phyloP scores from a whole-genome alignment of 2,113 vertebrate species.

The Aspidoscelis tigris region DNA sequence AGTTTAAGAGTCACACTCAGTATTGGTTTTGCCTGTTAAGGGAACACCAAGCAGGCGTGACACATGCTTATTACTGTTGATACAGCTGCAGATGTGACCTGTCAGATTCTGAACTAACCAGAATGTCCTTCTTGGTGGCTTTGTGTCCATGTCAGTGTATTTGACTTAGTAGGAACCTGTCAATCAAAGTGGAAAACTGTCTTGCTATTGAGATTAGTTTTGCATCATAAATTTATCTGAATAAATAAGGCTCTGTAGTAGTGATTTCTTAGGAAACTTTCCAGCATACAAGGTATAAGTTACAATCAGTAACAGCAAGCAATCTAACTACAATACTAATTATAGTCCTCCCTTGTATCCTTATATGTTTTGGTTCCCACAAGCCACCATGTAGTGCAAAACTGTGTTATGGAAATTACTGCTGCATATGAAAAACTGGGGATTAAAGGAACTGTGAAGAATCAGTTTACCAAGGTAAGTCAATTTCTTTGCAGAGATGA shows the following conservation, averaged over 20 bases:
- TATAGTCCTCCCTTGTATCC: too few species aligned
- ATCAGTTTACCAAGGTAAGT: too few species aligned
- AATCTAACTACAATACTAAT: not conserved
- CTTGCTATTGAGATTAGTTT: not conserved
- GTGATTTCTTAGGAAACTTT: not conserved
- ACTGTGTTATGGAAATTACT: too few species aligned
- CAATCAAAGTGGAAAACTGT: not conserved
- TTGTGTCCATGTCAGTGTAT: not conserved
- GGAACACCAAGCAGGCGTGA: not conserved
- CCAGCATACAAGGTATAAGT: not conserved
- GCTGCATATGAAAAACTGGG: too few species aligned
- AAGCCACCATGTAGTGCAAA: too few species aligned
- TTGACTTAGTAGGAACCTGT: not conserved
- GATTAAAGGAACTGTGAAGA: too few species aligned
- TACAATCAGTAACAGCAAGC: not conserved
- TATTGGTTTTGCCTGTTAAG: not conserved
- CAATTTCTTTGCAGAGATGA: too few species aligned
- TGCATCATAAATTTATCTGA: not conserved
- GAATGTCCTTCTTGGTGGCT: not conserved
- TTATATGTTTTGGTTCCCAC: too few species aligned
- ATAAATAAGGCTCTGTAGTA: not conserved
- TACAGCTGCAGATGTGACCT: not conserved
- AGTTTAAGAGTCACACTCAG: not conserved
- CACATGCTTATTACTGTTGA: constrained; percentile 4
- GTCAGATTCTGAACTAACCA: not conserved